A percentile compares a stretch with the other conserved stretches of the same genome.
Conservation (phyloP, 2,113 vertebrate species). For the Zapus hudsonius region DNA sequence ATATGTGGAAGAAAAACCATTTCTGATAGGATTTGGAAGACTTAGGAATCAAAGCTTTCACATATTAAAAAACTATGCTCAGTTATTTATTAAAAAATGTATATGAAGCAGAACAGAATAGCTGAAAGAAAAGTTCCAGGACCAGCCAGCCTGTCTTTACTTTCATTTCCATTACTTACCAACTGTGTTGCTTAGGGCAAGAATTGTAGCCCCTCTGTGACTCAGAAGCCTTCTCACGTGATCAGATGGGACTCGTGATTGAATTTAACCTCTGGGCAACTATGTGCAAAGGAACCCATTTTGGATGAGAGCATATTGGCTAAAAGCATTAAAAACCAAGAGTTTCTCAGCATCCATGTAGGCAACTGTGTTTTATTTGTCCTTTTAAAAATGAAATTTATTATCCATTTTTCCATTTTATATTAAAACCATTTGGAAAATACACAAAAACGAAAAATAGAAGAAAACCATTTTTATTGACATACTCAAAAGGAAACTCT, state of each 20-base stretch:
- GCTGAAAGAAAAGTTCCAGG: background rate
- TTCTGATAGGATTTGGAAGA: background rate
- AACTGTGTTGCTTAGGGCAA: background rate
- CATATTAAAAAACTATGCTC: background rate
- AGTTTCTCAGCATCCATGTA: background rate
- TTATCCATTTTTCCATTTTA: background rate
- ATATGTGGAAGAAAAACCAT: background rate
- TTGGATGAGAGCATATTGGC: background rate
- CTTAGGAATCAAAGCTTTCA: background rate
- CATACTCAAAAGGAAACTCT: background rate
- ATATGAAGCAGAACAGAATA: background rate
- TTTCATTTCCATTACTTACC: background rate
- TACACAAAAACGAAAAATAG: background rate
- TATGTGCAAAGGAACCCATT: background rate
- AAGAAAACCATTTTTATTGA: background rate
- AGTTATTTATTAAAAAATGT: slow-evolving; percentile 9
- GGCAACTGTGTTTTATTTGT: background rate
- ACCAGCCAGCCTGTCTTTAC: background rate
- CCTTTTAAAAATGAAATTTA: background rate
- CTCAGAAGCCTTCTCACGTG: background rate
- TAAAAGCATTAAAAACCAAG: background rate
- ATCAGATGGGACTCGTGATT: background rate
- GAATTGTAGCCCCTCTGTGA: background rate
- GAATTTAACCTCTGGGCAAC: background rate
- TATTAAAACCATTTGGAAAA: slow-evolving; percentile 31